A percentile compares a stretch with the other conserved stretches of the same genome.
phyloP scores from a whole-genome alignment of 2,888 invertebrate genomes.

The Sthenelais limicola region DNA sequence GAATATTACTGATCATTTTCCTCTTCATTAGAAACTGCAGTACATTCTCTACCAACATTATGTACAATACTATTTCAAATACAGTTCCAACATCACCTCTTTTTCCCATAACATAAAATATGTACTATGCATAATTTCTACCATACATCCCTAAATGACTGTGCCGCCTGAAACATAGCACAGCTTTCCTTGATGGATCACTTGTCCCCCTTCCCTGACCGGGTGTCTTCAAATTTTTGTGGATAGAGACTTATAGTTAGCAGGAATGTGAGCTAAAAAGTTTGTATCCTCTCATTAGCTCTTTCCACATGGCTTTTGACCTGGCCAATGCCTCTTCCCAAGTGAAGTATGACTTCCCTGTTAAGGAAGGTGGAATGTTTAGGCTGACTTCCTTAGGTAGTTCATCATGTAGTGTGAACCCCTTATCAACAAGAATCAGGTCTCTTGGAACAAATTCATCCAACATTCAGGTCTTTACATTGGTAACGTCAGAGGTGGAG shows the following conservation, averaged over 20 bases:
- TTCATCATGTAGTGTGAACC: conserved; percentile 1
- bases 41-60: too few relatives aligned
- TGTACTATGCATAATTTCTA: too few relatives aligned
- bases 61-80: too few relatives aligned
- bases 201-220: too few relatives aligned
- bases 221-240: conserved; percentile 18
- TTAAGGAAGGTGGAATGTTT: conserved; percentile 36
- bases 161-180: too few relatives aligned
- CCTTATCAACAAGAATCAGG: conserved; percentile 26
- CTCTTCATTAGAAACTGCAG: too few relatives aligned
- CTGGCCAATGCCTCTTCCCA: conserved; percentile 31
- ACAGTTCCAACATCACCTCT: too few relatives aligned
- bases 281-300: conserved; percentile 37
- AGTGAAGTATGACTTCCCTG: conserved; percentile 20
- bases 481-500: conserved; percentile 20
- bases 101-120: too few relatives aligned
- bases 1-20: neutral
- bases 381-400: neutral
- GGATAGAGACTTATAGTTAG: neutral
- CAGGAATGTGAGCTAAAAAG: conserved; percentile 15
- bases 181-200: too few relatives aligned
- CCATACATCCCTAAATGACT: too few relatives aligned
- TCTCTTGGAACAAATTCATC: conserved; percentile 13
- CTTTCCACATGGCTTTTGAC: conserved; percentile 37
- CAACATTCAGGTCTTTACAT: conserved; percentile 1